These are phyloP conservation scores for Steatocranus sp. DNA, from an alignment of 2,797 vertebrate genomes.

Conservation along the genomic window DNA sequence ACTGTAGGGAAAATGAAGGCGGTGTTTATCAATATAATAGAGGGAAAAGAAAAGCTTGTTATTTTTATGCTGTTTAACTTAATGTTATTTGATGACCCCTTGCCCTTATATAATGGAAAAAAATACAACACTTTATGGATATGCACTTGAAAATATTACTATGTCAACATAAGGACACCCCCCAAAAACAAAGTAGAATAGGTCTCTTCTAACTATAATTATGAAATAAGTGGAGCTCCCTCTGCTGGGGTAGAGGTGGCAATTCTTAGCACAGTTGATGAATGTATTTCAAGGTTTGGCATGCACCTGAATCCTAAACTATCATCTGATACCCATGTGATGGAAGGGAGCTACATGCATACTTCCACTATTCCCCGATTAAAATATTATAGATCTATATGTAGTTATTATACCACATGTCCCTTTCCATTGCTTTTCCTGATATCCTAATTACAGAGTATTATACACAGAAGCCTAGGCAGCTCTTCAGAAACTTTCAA, in stretches of 20 bases:
- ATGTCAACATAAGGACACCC: not conserved
- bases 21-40: not conserved
- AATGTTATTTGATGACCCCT: not conserved
- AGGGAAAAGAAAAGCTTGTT: not conserved
- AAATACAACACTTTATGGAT: not conserved
- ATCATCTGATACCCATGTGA: not conserved
- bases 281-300: not conserved
- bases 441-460: not conserved
- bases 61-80: not conserved
- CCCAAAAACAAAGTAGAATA: not conserved
- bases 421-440: not conserved
- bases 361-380: not conserved
- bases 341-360: not conserved
- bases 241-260: constrained; percentile 34
- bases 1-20: not conserved
- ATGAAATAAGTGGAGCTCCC: constrained; percentile 28
- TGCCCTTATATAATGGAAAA: not conserved
- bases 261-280: not conserved
- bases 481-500: not conserved
- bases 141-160: not conserved
- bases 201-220: not conserved
- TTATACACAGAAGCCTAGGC: not conserved
- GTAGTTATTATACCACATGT: not conserved
- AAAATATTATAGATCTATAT: not conserved
- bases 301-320: not conserved